phyloP scores from a whole-genome alignment of 2,888 invertebrate genomes.

The Reticulitermes lucifugus region DNA sequence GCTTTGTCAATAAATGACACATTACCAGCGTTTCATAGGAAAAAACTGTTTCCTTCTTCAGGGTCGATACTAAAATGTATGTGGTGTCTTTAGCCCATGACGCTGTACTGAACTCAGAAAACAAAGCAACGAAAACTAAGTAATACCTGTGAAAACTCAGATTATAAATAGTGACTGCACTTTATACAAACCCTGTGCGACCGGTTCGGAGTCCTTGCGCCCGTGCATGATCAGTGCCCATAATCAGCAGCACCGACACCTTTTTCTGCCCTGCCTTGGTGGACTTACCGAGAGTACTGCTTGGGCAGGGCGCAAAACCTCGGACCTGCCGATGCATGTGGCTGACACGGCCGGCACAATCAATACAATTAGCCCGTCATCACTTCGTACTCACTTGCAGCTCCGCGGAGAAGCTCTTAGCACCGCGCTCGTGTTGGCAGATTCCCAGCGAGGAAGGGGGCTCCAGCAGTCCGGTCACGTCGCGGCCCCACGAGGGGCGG shows the following conservation, averaged over 20 bases:
- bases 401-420: not conserved
- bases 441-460: not conserved
- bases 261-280: not conserved
- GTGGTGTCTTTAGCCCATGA: too few relatives aligned
- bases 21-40: too few relatives aligned
- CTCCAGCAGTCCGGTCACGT: not conserved
- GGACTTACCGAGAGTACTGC: not conserved
- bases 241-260: not conserved
- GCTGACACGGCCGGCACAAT: constrained; percentile 10
- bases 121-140: too few relatives aligned
- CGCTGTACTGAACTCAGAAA: too few relatives aligned
- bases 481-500: not conserved
- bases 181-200: not conserved
- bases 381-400: not conserved
- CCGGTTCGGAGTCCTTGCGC: too few relatives aligned
- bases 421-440: not conserved
- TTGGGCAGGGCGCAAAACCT: not conserved
- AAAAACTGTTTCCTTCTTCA: too few relatives aligned
- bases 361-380: constrained; percentile 4
- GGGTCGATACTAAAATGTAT: too few relatives aligned
- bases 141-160: too few relatives aligned
- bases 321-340: not conserved
- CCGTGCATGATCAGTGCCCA: not conserved
- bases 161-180: not conserved
- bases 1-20: too few relatives aligned